phyloP scores from a whole-genome alignment of 1,140 invertebrate genomes.

The Macrosteles quadrilineatus region DNA sequence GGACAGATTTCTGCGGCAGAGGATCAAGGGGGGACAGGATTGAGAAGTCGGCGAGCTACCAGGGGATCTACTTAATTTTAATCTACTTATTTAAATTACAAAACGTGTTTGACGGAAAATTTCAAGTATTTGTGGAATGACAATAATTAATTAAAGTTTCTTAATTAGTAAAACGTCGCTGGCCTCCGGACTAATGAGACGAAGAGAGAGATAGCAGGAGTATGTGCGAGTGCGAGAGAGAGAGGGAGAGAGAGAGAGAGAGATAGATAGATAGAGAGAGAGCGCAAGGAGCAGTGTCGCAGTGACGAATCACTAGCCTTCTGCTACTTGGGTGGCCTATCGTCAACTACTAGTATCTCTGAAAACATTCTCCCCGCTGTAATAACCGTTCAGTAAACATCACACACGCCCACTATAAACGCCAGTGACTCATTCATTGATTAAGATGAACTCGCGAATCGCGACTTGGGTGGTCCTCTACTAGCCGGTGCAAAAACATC shows the following conservation, averaged over 20 bases:
- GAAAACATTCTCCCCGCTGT: slow-evolving; percentile 23
- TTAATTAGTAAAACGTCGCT: slow-evolving; percentile 21
- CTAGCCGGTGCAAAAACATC: slow-evolving; percentile 19
- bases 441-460: slow-evolving; percentile 30
- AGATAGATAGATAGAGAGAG: slow-evolving; percentile 26
- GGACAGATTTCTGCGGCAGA: too few species aligned
- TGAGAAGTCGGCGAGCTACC: slow-evolving; percentile 9
- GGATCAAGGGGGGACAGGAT: not conserved
- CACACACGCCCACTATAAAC: slow-evolving; percentile 30
- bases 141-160: slow-evolving; percentile 26
- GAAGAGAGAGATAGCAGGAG: not conserved
- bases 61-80: slow-evolving; percentile 22
- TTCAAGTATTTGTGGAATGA: slow-evolving; percentile 24
- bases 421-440: slow-evolving; percentile 32
- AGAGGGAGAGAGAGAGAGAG: slow-evolving; percentile 24
- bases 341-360: slow-evolving; percentile 24
- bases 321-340: slow-evolving; percentile 29
- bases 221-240: not conserved
- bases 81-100: slow-evolving; percentile 24
- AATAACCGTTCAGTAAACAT: slow-evolving; percentile 32
- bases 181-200: slow-evolving; percentile 19
- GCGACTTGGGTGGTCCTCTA: slow-evolving; percentile 29
- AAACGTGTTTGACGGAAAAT: slow-evolving; percentile 24
- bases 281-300: slow-evolving; percentile 17
- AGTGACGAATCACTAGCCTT: slow-evolving; percentile 18